Percentiles rank a stretch among this genome's conserved stretches.
phyloP scores from a whole-genome alignment of 2,888 invertebrate genomes.

The Coelogynopora nodosa region DNA sequence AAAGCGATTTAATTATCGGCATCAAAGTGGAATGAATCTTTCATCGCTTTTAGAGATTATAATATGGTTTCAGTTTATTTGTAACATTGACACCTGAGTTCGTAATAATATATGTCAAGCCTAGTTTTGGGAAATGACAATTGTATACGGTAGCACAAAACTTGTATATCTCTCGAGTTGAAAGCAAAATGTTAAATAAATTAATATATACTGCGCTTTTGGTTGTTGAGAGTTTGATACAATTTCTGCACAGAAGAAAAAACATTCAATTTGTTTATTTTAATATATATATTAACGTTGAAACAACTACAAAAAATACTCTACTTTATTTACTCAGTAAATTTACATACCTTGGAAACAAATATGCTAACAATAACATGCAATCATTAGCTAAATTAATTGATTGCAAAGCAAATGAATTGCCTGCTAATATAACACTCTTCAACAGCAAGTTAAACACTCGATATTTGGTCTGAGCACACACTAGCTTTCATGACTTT shows the following conservation, averaged over 20 bases:
- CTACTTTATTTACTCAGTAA: too few species aligned
- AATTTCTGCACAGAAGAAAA: background rate
- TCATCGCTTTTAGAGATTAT: background rate
- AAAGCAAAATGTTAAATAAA: background rate
- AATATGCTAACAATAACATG: too few species aligned
- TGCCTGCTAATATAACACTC: background rate
- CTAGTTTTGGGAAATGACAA: background rate
- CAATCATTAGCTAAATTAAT: background rate
- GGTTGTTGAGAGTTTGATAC: background rate
- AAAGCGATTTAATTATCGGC: background rate
- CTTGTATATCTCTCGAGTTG: background rate
- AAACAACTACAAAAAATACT: too few species aligned
- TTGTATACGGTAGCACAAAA: background rate
- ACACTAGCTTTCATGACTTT: background rate
- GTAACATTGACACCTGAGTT: background rate
- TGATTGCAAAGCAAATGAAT: background rate
- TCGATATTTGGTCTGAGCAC: constrained; percentile 9
- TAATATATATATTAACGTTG: too few species aligned
- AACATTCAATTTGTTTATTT: too few species aligned
- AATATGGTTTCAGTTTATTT: background rate
- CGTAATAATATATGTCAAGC: background rate
- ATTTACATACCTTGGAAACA: too few species aligned
- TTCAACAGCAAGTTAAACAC: constrained; percentile 29
- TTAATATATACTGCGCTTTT: background rate
- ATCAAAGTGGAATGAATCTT: constrained; percentile 7